Base-by-base conservation (phyloP, 2,797 vertebrate species). In the Coluber constrictor region DNA sequence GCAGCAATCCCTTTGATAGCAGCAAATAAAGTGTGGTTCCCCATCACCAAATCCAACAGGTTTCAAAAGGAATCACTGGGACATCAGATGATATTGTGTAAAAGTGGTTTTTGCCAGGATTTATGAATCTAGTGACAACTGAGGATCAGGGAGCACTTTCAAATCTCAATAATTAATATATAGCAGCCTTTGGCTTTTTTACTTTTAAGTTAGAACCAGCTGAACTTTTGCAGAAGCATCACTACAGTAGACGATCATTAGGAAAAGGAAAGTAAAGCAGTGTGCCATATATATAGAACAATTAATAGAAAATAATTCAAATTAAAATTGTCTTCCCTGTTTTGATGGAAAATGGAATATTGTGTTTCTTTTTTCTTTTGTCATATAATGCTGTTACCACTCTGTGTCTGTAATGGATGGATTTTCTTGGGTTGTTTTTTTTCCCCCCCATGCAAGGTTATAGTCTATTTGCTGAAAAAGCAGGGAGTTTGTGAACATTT, bases 201-300 rank as follows among this genome's bases (percentile, higher is more conserved):
- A 51, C 94, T 96, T 94, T 97, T 93, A 91, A 96, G 94, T 92
- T 92, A 91, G 96, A 94, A 92, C 89, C 94, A 95, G 92, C 93
- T 95, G 88, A 97, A 96, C 94, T 96, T 97, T 95, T 90, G 70
- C 93, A 0, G 23, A 93, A 13, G 91, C 94, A 87, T 94, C 95
- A 87, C 90, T 92, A 94, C 94, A 93, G 87, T 59, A 91, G 94
- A 95, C 55, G 94, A 95, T 59, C 93, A 95, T 96, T 95, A 96
- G 95, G 96, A 97, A 90, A 60, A 87, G 63, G 93, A 93, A 93
- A 96, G 95, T 91, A 94, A 90, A 95, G 94, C 89, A 90, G 90
- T 90, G 94, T 94, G 92, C 94, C 95, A 93, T 94, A 95, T 90
- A 88, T 32, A 32, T 94, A 96, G 95, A 83, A 95, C 83, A 57